Base-by-base conservation (phyloP, 2,797 vertebrate species). In the Luscinia luscinia region DNA sequence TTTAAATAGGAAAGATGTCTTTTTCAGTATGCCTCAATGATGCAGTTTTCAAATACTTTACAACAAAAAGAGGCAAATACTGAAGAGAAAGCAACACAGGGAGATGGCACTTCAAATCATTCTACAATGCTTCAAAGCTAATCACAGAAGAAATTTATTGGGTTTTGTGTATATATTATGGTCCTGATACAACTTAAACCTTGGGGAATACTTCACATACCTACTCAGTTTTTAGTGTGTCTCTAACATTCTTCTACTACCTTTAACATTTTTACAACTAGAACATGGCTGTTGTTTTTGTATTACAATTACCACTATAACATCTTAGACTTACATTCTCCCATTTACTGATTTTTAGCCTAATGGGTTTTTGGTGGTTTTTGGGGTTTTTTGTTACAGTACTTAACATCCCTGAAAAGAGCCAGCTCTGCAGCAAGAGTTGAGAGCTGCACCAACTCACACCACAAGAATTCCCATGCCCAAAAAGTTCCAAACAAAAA, bases 1-100 rank as follows among this genome's bases (percentile, higher is more conserved):
- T 95, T 96, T 85, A 86, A 95, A 93, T 10, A 83, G 88, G 95
- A 96, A 94, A 94, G 55, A 81, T 51, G 83, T 40, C 68, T 91
- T 84, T 90, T 91, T 80, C 32, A 11, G 17, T 66, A 91, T 66
- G 64, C 52, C 87, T 55, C 52, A 46, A 88, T 62, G 63, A 77
- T 83, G 79, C 40, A 7, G 38, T 73, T 92, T 95, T 84, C 85
- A 70, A 94, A 75, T 64, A 89, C 26, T 77, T 51, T 15, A 15
- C 24, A 46, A 54, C 30, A 21, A 23, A 30, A n/a, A 68, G 2
- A 20, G 18, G 7, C 2, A 86, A 83, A 48, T 26, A 61, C 3
- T 2, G 10, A 93, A 85, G n/a, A 66, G 57, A 85, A 84, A 36
- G 18, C 17, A 22, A 70, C 51, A 64, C 16, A 36, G 75, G 67